Percentiles rank a stretch among this genome's conserved stretches.
Evolutionary conservation across 2,797 vertebrate species (phyloP).

Genomic region (Protosalanx chinensis): DNA sequence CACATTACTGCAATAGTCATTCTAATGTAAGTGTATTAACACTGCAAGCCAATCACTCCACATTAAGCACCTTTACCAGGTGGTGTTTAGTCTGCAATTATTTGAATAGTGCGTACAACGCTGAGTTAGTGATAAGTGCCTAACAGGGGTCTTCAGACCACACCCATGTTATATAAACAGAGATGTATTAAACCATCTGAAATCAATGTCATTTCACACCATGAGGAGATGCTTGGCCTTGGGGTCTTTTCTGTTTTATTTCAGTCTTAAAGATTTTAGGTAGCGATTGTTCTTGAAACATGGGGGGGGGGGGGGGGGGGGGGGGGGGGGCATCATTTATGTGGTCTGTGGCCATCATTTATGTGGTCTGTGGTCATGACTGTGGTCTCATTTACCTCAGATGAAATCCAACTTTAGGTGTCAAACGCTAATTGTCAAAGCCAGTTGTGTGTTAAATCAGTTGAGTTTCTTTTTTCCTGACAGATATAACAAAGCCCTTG

Average conservation of each 20-base stretch:
- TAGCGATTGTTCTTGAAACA: background rate
- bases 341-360: too few relatives aligned
- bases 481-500: constrained; percentile 50
- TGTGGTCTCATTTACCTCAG: background rate
- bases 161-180: constrained; percentile 53
- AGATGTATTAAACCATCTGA: constrained; percentile 54
- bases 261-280: constrained; percentile 22
- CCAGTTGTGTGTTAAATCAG: background rate
- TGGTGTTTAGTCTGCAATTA: constrained; percentile 57
- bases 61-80: constrained; percentile 54
- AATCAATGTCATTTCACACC: constrained; percentile 57
- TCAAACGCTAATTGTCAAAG: background rate
- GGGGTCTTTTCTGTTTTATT: constrained; percentile 44
- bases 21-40: constrained; percentile 35
- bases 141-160: constrained; percentile 39
- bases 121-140: constrained; percentile 48
- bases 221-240: constrained; percentile 50
- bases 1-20: constrained; percentile 47
- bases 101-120: constrained; percentile 52
- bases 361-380: too few relatives aligned
- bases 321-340: too few relatives aligned
- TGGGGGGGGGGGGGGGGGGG: too few relatives aligned
- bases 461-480: constrained; percentile 47
- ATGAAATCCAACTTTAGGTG: background rate
- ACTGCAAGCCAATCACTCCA: constrained; percentile 46